Evolutionary conservation across 2,888 invertebrate genomes (phyloP).

Genomic region (Xylophagus ater): DNA sequence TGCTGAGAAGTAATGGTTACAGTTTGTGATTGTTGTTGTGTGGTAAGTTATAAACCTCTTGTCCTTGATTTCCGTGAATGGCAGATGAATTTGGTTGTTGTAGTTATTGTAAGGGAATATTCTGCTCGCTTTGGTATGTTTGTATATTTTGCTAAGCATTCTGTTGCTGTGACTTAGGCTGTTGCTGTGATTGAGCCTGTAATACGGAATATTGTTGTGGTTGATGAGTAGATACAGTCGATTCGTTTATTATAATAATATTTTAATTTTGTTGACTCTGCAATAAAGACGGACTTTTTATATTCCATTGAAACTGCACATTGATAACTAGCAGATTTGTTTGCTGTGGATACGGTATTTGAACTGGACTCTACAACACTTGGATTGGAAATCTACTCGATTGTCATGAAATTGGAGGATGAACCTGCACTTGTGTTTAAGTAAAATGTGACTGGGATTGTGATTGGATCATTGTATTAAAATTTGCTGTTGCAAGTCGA

Average conservation of each 20-base stretch:
- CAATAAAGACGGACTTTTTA: conserved; percentile 21
- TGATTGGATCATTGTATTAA: conserved; percentile 13
- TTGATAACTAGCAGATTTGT: conserved; percentile 5
- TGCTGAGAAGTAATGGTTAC: conserved; percentile 21
- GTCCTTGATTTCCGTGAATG: too few species aligned
- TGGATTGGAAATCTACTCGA: conserved; percentile 40
- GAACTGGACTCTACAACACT: conserved; percentile 7
- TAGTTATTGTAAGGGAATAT: too few species aligned
- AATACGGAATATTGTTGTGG: conserved; percentile 1
- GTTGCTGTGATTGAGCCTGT: too few species aligned
- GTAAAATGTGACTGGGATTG: conserved; percentile 37
- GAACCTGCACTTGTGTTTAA: conserved; percentile 28
- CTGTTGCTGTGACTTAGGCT: too few species aligned
- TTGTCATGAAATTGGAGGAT: conserved; percentile 42
- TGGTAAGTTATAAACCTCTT: conserved; percentile 44
- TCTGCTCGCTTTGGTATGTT: too few species aligned
- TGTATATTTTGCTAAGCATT: background rate
- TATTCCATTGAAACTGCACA: conserved; percentile 8
- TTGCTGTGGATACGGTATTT: conserved; percentile 30
- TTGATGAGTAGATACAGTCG: conserved; percentile 18
- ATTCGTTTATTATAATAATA: conserved; percentile 36
- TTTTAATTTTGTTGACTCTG: conserved; percentile 40
- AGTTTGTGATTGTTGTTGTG: conserved; percentile 32
- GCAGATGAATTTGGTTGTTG: conserved; percentile 28
- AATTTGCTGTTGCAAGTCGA: conserved; percentile 21